Evolutionary conservation across 2,797 vertebrate species (phyloP).

Genomic region (Macropodus opercularis): DNA sequence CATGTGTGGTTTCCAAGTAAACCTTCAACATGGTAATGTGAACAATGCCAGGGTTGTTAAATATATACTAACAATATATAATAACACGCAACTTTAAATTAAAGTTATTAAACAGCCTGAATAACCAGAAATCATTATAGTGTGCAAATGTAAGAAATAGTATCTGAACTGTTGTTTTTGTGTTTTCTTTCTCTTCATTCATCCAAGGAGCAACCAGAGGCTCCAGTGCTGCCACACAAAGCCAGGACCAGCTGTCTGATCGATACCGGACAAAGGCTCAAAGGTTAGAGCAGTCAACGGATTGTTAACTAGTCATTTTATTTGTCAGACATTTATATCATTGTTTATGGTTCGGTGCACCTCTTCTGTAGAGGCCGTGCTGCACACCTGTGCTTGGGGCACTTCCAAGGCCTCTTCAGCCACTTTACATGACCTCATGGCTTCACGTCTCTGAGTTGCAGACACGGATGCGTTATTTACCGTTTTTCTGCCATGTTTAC

Average conservation of each 20-base stretch:
- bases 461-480: neutral
- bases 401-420: conserved; percentile 66
- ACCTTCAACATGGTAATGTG: conserved; percentile 52
- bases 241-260: conserved; percentile 85
- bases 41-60: conserved; percentile 52
- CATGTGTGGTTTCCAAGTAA: conserved; percentile 63
- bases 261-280: conserved; percentile 83
- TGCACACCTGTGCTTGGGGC: conserved; percentile 82
- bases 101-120: conserved; percentile 36
- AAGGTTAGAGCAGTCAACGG: conserved; percentile 87
- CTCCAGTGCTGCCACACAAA: conserved; percentile 77
- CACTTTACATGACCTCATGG: conserved; percentile 62
- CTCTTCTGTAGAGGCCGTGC: conserved; percentile 73
- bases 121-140: neutral
- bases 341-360: conserved; percentile 83
- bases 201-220: conserved; percentile 74
- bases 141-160: conserved; percentile 14
- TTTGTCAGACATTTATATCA: conserved; percentile 88
- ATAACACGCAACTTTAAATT: conserved; percentile 52
- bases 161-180: too few species aligned
- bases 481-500: neutral
- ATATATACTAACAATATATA: too few species aligned
- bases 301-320: conserved; percentile 89
- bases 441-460: neutral
- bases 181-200: conserved; percentile 64